Percentiles rank a stretch among this genome's conserved stretches.
Evolutionary conservation across 2,888 invertebrate species (phyloP).

Genomic region (Cancer borealis): DNA sequence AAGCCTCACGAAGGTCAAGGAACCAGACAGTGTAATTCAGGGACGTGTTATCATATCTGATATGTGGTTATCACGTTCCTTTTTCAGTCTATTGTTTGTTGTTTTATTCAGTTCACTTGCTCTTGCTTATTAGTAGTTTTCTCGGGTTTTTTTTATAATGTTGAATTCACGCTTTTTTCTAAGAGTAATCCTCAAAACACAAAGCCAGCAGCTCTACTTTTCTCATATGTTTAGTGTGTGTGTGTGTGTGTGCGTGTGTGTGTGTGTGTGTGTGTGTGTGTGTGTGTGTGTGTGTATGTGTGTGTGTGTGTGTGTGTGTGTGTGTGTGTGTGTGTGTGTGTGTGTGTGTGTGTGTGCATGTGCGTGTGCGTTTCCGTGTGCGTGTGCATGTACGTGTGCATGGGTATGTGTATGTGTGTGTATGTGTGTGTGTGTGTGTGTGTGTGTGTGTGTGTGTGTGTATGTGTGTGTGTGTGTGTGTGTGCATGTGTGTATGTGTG

Average conservation of each 20-base stretch:
- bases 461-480: too few relatives aligned
- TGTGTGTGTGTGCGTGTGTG: too few relatives aligned
- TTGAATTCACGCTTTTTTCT: not conserved
- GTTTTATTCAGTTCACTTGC: not conserved
- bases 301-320: not conserved
- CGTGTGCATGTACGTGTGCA: too few relatives aligned
- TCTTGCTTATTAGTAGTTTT: not conserved
- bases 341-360: too few relatives aligned
- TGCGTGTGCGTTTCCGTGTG: not conserved
- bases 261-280: too few relatives aligned
- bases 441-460: not conserved
- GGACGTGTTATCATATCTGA: not conserved
- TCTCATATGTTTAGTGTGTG: not conserved
- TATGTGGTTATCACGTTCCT: not conserved
- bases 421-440: not conserved
- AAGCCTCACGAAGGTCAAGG: not conserved
- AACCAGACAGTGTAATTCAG: slow-evolving; percentile 8
- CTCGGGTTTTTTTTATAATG: not conserved
- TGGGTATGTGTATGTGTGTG: too few relatives aligned
- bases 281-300: not conserved
- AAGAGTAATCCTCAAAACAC: not conserved
- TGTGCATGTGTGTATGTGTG: too few relatives aligned
- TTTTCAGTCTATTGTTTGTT: not conserved
- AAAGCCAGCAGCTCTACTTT: not conserved
- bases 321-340: too few relatives aligned